phyloP scores from a whole-genome alignment of 2,888 invertebrate species.

The Rosalia funebris region DNA sequence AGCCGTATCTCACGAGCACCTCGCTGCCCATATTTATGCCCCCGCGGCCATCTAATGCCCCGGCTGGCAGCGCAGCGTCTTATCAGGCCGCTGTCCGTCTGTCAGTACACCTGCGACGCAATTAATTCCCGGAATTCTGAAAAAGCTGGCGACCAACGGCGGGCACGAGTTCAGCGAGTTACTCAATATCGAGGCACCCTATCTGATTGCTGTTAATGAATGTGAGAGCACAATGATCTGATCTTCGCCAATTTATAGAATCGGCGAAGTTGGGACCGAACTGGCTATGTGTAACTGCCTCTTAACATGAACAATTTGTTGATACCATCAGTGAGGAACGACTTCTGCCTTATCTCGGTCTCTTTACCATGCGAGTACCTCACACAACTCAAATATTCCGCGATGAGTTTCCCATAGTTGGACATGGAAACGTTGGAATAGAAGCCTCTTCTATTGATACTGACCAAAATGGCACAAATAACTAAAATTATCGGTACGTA shows the following conservation, averaged over 20 bases:
- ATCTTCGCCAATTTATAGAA: slow-evolving; percentile 59
- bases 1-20: slow-evolving; percentile 58
- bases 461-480: no score
- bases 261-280: slow-evolving; percentile 46
- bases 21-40: slow-evolving; percentile 30
- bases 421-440: no score
- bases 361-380: slow-evolving; percentile 28
- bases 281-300: slow-evolving; percentile 53
- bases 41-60: slow-evolving; percentile 39
- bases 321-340: slow-evolving; percentile 51
- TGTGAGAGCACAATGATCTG: slow-evolving; percentile 56
- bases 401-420: slow-evolving; percentile 2
- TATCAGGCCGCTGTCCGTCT: slow-evolving; percentile 46
- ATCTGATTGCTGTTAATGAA: slow-evolving; percentile 62
- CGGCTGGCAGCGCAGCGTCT: slow-evolving; percentile 35
- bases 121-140: slow-evolving; percentile 51
- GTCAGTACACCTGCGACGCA: slow-evolving; percentile 47
- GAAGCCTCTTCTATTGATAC: no score
- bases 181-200: slow-evolving; percentile 49
- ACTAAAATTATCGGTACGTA: no score
- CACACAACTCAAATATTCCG: slow-evolving; percentile 28
- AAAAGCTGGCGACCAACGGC: slow-evolving; percentile 39
- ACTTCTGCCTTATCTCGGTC: slow-evolving; percentile 29
- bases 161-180: slow-evolving; percentile 37
- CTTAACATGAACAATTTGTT: slow-evolving; percentile 57